Evolutionary conservation across 2,888 invertebrate species (phyloP), one percentile per base, ranked within the genome.

Genomic region (Tinea semifulvella): DNA sequence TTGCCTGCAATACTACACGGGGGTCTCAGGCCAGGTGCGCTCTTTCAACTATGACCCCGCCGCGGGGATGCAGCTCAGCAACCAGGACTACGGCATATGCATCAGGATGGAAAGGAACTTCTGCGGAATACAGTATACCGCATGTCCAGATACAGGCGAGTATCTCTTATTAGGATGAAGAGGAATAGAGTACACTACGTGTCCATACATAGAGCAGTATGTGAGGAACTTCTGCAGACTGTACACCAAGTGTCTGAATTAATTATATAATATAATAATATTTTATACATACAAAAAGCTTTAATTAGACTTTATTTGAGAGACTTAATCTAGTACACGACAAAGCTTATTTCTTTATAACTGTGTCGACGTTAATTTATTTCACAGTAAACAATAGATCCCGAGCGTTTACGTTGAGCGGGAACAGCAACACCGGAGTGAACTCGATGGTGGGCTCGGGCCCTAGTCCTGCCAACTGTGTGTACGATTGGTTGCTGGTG

Each of bases 21-120:
- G 93, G 0, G 90, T 93, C 1, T 88, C 90, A 11, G 94, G 94
- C 0, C 88, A 89, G 47, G 84, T 94, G 10, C 85, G 85, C 28
- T 92, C 93, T 2, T 95, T 91, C 68, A 95, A 95, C 71, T 95
- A 90, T 61, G 91, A 94, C 52, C 85, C 89, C 0, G 76, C 79
- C 0, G 84, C 83, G 0, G 94, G 94, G 0, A 73, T 89, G 2
- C 92, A 94, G 58, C 83, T 94, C 13, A 92, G 93, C 46, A 94
- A 93, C 66, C 93, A 94, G 63, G 94, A 94, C 65, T 95, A 95
- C 63, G 90, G 92, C 50, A 88, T 93, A 50, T 95, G 94, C 63
- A 84, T 94, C 28, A 74, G 94, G 20, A 89, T 88, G 60, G 94
- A 94, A 63, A 83, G 89, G 48, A 94, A 93, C 63, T 94, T 94